Evolutionary conservation across 2,888 invertebrate genomes (phyloP).

Genomic region (Eucera pruinosa): DNA sequence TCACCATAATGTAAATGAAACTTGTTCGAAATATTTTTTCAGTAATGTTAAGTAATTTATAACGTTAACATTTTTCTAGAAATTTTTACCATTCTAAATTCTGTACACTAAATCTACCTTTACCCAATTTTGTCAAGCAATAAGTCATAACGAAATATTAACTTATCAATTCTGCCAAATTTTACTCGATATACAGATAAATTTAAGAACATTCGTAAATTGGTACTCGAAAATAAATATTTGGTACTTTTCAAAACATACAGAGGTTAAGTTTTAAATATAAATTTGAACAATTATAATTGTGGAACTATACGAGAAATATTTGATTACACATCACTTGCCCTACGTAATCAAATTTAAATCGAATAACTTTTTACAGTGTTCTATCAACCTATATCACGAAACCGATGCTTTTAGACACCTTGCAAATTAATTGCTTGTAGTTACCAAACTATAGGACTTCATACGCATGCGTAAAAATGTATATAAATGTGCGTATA

Average conservation of each 20-base stretch:
- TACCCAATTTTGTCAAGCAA: too few relatives aligned
- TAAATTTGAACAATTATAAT: constrained; percentile 20
- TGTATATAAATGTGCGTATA: not conserved
- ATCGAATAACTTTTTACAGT: not conserved
- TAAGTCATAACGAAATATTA: not conserved
- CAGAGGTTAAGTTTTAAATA: constrained; percentile 29
- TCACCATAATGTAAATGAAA: constrained; percentile 1
- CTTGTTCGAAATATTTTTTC: not conserved
- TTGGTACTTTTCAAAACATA: not conserved
- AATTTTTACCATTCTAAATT: constrained; percentile 18
- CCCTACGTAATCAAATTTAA: not conserved
- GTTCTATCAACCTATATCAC: constrained; percentile 1
- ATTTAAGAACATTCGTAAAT: not conserved
- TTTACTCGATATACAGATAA: not conserved
- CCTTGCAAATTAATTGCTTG: constrained; percentile 13
- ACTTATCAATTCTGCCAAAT: not conserved
- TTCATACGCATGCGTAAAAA: constrained; percentile 26
- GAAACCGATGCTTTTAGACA: constrained; percentile 8
- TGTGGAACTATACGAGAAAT: not conserved
- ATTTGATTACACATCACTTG: constrained; percentile 18
- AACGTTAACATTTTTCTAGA: constrained; percentile 12
- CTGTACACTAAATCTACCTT: too few relatives aligned
- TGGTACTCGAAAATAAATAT: constrained; percentile 1
- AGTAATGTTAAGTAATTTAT: not conserved
- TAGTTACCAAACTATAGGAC: not conserved